Evolutionary conservation across 2,888 invertebrate genomes (phyloP).

Genomic region (Andrena dorsata): DNA sequence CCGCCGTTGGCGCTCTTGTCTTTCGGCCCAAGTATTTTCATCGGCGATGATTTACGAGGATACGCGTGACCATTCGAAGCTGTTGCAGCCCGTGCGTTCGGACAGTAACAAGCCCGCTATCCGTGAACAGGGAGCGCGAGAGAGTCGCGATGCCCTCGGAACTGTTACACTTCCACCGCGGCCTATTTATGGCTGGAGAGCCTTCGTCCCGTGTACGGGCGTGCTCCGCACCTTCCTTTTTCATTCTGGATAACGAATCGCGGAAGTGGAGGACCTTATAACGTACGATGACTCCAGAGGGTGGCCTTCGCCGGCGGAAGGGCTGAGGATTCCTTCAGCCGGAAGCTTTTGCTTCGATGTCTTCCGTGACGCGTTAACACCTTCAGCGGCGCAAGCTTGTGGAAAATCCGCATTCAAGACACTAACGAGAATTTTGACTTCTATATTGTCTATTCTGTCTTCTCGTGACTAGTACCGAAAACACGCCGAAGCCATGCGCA

Average conservation of each 20-base stretch:
- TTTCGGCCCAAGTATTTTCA: slow-evolving; percentile 61
- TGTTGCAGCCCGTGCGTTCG: slow-evolving; percentile 13
- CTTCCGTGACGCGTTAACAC: too few relatives aligned
- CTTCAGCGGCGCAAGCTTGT: too few relatives aligned
- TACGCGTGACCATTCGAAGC: neutral
- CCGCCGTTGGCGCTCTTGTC: slow-evolving; percentile 65
- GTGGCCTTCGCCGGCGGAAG: neutral
- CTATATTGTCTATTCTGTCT: too few relatives aligned
- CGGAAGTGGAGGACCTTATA: slow-evolving; percentile 17
- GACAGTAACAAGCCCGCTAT: slow-evolving; percentile 16
- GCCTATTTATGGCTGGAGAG: slow-evolving; percentile 37
- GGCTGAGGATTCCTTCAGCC: neutral
- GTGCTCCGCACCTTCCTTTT: slow-evolving; percentile 25
- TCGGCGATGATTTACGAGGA: slow-evolving; percentile 55
- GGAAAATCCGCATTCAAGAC: too few relatives aligned
- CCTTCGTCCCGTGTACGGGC: neutral
- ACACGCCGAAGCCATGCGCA: too few relatives aligned
- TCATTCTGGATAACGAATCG: slow-evolving; percentile 20
- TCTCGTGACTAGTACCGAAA: too few relatives aligned
- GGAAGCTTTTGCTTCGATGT: too few relatives aligned
- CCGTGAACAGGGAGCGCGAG: slow-evolving; percentile 5
- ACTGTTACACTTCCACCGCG: slow-evolving; percentile 32
- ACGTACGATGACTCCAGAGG: neutral
- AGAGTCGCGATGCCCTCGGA: slow-evolving; percentile 21
- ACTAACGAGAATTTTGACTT: too few relatives aligned